Evolutionary conservation across 2,888 invertebrate genomes (phyloP), one percentile per base, ranked within the genome.

Genomic region (Acrobasis repandana): DNA sequence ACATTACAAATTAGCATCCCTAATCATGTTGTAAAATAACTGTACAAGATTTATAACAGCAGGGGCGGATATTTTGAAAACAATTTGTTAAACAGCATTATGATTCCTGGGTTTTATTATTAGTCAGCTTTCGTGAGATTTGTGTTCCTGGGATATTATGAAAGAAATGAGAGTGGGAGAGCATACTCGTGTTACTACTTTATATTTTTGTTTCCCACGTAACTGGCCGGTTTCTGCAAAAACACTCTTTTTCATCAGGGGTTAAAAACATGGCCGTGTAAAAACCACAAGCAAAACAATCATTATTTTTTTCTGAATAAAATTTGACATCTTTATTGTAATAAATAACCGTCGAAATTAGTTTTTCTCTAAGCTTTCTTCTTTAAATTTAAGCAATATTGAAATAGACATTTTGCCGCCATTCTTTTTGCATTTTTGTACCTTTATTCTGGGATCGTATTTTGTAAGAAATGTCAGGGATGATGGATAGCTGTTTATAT

Each of bases 21-120:
- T 43, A 28, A 1, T 8, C 2, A 43, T 14, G 36, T 52, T 52
- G 52, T 34, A 18, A 52, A 34, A 34, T 52, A 16, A 38, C n/a
- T 47, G 10, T 18, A 5, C 6, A 6, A 43, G 20, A 47, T 56
- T 56, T 56, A 56, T 56, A 56, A 56, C 47, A 20, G 10, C 9
- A 33, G 47, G 15, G 20, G 28, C 46, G 57, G 57, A 57, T 57
- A 57, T 57, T 57, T 48, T 57, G 57, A 57, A 57, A 57, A 48
- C 48, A 48, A 9, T 34, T 34, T 28, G 10, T 14, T 34, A 34
- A 57, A 47, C 47, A 57, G 47, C 57, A 57, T 57, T 57, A 48
- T 57, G 56, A 15, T 34, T 34, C 16, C 28, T 28, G 28, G 28
- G 28, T 28, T 28, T 28, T 38, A 20, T 54, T 38, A 54, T 38